phyloP scores from a whole-genome alignment of 1,140 invertebrate species.

The Ruditapes philippinarum region DNA sequence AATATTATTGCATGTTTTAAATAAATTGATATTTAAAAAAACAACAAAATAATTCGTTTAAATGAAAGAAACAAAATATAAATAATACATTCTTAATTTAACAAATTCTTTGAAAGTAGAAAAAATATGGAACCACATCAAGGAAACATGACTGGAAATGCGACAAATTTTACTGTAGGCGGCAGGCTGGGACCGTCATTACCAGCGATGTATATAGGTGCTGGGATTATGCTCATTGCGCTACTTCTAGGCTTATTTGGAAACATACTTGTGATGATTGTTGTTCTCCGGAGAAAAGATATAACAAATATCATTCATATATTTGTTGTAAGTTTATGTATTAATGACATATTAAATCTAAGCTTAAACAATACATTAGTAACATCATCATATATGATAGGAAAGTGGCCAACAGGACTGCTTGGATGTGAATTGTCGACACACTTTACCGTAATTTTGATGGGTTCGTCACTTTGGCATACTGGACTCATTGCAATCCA shows the following conservation, averaged over 20 bases:
- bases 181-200: constrained; percentile 69
- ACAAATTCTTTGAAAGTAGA: too few relatives aligned
- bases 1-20: too few relatives aligned
- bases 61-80: too few relatives aligned
- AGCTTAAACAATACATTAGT: constrained; percentile 85
- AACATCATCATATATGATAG: constrained; percentile 83
- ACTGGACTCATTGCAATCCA: constrained; percentile 86
- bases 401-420: constrained; percentile 80
- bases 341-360: constrained; percentile 86
- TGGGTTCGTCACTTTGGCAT: constrained; percentile 86
- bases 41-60: too few relatives aligned
- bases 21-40: too few relatives aligned
- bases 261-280: constrained; percentile 80
- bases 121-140: too few relatives aligned
- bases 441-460: constrained; percentile 84
- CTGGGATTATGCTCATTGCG: constrained; percentile 80
- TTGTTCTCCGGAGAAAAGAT: constrained; percentile 78
- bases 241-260: constrained; percentile 80
- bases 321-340: constrained; percentile 85
- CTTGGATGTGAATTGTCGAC: constrained; percentile 83
- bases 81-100: too few relatives aligned
- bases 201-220: constrained; percentile 78
- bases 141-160: background rate
- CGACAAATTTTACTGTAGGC: background rate
- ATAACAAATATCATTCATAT: constrained; percentile 85